Evolutionary conservation across 1,140 invertebrate genomes (phyloP).

Genomic region (Nilaparvata lugens): DNA sequence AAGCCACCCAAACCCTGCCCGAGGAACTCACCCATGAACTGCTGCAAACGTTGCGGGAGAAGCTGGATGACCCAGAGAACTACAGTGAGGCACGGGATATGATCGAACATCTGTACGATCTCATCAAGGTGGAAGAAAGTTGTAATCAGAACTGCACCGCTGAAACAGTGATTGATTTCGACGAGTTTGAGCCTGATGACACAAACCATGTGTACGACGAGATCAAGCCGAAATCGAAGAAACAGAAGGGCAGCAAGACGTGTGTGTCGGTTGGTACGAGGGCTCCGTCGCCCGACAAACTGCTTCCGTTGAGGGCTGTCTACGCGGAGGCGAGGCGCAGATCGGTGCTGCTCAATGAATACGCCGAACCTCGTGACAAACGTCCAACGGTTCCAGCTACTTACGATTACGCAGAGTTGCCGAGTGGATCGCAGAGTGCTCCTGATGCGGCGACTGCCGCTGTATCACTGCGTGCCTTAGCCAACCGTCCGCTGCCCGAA

Average conservation of each 20-base stretch:
- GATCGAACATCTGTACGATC: slow-evolving; percentile 67
- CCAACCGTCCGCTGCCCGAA: slow-evolving; percentile 54
- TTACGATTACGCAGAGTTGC: slow-evolving; percentile 43
- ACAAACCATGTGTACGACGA: slow-evolving; percentile 52
- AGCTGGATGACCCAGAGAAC: slow-evolving; percentile 59
- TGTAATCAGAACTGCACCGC: slow-evolving; percentile 45
- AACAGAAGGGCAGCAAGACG: slow-evolving; percentile 29
- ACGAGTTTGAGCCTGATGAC: slow-evolving; percentile 29
- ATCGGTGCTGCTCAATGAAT: slow-evolving; percentile 37
- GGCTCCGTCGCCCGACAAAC: slow-evolving; percentile 50
- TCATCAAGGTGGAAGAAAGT: slow-evolving; percentile 63
- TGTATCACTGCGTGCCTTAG: slow-evolving; percentile 46
- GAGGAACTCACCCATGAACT: slow-evolving; percentile 65
- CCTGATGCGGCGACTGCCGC: slow-evolving; percentile 38
- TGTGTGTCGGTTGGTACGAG: slow-evolving; percentile 46
- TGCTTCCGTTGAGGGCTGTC: slow-evolving; percentile 33
- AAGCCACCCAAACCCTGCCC: slow-evolving; percentile 59
- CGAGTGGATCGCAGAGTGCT: slow-evolving; percentile 3
- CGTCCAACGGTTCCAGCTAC: slow-evolving; percentile 19
- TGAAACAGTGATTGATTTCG: slow-evolving; percentile 32
- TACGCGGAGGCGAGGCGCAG: not conserved
- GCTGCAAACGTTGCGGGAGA: slow-evolving; percentile 53
- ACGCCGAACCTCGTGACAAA: slow-evolving; percentile 42
- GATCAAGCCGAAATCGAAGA: slow-evolving; percentile 40
- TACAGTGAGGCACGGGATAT: slow-evolving; percentile 64